These are phyloP conservation scores for Torymus aiolomorphi DNA, from an alignment of 2,888 invertebrate species.

Conservation along the genomic window DNA sequence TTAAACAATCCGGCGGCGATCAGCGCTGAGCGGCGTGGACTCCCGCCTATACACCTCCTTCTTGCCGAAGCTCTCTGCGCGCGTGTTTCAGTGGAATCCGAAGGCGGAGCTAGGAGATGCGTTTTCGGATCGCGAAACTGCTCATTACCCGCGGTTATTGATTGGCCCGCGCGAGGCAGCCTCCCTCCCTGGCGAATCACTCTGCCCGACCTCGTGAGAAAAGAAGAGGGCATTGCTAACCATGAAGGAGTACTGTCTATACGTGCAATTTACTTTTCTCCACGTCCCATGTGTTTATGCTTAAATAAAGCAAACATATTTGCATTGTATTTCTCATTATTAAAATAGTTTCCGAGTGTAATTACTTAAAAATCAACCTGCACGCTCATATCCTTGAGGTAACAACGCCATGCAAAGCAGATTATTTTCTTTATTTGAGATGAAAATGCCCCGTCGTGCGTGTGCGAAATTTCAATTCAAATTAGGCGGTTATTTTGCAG, in stretches of 20 bases:
- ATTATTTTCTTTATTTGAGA: conserved; percentile 4
- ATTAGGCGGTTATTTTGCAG: conserved; percentile 16
- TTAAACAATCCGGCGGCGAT: conserved; percentile 32
- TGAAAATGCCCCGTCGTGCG: neutral
- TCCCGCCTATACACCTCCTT: too few species aligned
- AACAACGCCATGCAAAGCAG: too few species aligned
- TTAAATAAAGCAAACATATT: too few species aligned
- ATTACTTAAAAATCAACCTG: too few species aligned
- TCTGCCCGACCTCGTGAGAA: conserved; percentile 9
- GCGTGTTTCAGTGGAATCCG: conserved; percentile 64
- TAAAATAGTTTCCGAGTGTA: too few species aligned
- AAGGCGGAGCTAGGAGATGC: conserved; percentile 67
- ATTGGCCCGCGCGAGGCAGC: conserved; percentile 70
- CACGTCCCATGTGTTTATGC: too few species aligned
- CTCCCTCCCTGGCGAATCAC: neutral
- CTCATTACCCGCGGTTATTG: conserved; percentile 73
- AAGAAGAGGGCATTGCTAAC: conserved; percentile 10
- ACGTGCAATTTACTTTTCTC: too few species aligned
- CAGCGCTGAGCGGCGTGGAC: neutral
- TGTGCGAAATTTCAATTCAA: conserved; percentile 44
- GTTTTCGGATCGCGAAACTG: conserved; percentile 68
- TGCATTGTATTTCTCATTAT: too few species aligned
- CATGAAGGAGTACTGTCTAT: conserved; percentile 1
- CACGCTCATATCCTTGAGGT: too few species aligned
- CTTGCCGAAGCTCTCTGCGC: conserved; percentile 13